Evolutionary conservation across 2,113 vertebrate genomes (phyloP).

Genomic region (Megaceryle torquata): DNA sequence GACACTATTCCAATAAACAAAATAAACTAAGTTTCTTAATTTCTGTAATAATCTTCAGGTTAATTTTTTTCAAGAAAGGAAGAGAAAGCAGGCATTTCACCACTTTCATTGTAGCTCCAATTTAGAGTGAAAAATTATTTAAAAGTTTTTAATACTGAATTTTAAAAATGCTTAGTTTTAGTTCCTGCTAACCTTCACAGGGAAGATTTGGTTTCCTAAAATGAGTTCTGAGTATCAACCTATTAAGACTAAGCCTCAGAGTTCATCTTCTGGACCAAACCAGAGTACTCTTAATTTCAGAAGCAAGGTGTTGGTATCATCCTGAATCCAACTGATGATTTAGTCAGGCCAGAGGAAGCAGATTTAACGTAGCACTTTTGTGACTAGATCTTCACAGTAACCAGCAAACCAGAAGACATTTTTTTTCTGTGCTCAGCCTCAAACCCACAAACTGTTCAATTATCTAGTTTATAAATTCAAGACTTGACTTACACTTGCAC

Average conservation of each 20-base stretch:
- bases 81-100: not conserved
- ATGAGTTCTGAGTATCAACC: not conserved
- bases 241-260: not conserved
- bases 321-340: not conserved
- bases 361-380: not conserved
- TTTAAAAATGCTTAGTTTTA: not conserved
- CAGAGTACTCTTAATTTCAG: not conserved
- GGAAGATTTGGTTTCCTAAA: not conserved
- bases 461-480: not conserved
- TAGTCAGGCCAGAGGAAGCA: not conserved
- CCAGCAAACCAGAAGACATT: not conserved
- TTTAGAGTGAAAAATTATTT: not conserved
- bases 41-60: not conserved
- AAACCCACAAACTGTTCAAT: not conserved
- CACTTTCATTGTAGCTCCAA: not conserved
- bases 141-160: not conserved
- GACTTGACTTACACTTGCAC: not conserved
- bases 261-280: not conserved
- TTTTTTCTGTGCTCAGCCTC: not conserved
- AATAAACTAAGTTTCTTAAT: not conserved
- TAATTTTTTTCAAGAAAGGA: not conserved
- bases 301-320: not conserved
- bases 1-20: not conserved
- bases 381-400: not conserved
- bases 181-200: not conserved